Evolutionary conservation across 2,888 invertebrate species (phyloP).

Genomic region (Urechis unicinctus): DNA sequence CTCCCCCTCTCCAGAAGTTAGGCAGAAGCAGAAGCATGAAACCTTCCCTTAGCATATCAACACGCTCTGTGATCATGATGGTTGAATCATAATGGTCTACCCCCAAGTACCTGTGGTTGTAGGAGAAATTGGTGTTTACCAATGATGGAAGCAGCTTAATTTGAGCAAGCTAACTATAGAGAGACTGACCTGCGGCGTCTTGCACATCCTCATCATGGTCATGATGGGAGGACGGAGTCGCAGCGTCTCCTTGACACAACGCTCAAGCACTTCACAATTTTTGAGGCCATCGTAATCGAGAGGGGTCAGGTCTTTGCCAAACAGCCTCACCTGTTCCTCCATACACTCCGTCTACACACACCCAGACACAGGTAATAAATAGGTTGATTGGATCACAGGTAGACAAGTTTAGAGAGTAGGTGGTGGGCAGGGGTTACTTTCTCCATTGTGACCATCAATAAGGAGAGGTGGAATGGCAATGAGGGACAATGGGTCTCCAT

Average conservation of each 20-base stretch:
- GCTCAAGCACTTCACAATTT: constrained; percentile 31
- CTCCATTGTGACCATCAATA: not conserved
- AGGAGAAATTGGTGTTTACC: constrained; percentile 3
- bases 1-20: too few species aligned
- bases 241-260: constrained; percentile 39
- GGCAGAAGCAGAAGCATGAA: too few species aligned
- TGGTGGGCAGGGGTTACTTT: not conserved
- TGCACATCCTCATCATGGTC: constrained; percentile 38
- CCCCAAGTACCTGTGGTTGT: too few species aligned
- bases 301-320: constrained; percentile 19
- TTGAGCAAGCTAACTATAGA: not conserved
- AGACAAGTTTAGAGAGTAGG: not conserved
- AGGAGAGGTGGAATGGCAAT: not conserved
- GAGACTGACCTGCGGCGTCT: constrained; percentile 13
- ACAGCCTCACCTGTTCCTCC: constrained; percentile 30
- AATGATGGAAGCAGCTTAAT: not conserved
- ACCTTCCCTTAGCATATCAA: too few species aligned
- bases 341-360: constrained; percentile 25
- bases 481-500: not conserved
- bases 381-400: not conserved
- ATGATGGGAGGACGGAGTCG: constrained; percentile 39
- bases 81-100: too few species aligned
- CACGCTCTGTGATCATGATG: too few species aligned
- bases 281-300: constrained; percentile 33
- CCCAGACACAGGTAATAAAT: not conserved